phyloP scores from a whole-genome alignment of 2,113 vertebrate species.

The Nanger granti region DNA sequence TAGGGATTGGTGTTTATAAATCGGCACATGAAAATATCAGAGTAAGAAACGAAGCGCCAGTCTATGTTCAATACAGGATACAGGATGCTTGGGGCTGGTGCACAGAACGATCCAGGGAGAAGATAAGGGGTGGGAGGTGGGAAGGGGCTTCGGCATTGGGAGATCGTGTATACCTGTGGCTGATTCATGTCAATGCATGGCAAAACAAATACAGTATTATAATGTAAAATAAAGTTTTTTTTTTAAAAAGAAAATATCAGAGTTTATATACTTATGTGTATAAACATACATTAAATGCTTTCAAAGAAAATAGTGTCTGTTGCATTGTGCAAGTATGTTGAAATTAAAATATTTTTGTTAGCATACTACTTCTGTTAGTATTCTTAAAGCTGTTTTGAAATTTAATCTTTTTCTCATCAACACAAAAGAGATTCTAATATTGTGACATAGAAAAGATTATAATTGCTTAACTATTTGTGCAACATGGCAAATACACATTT shows the following conservation, averaged over 20 bases:
- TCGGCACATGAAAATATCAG: neutral
- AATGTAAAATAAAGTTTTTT: too few species aligned
- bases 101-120: too few species aligned
- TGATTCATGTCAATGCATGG: too few species aligned
- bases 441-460: constrained; percentile 65
- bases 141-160: too few species aligned
- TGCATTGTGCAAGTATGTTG: neutral
- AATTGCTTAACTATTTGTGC: constrained; percentile 68
- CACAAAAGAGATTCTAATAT: constrained; percentile 63
- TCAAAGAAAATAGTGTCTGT: neutral
- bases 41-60: neutral
- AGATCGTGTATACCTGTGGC: too few species aligned
- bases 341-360: constrained; percentile 31
- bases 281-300: neutral
- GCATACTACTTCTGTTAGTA: constrained; percentile 47
- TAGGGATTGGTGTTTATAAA: neutral
- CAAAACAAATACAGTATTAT: too few species aligned
- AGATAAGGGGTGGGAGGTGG: too few species aligned
- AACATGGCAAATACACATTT: constrained; percentile 64
- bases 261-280: neutral
- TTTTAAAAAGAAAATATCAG: too few species aligned
- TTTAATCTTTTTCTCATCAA: constrained; percentile 61
- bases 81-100: too few species aligned
- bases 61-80: too few species aligned
- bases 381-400: constrained; percentile 35